Base-by-base conservation (phyloP, 2,797 vertebrate genomes). In the Catharus ustulatus region DNA sequence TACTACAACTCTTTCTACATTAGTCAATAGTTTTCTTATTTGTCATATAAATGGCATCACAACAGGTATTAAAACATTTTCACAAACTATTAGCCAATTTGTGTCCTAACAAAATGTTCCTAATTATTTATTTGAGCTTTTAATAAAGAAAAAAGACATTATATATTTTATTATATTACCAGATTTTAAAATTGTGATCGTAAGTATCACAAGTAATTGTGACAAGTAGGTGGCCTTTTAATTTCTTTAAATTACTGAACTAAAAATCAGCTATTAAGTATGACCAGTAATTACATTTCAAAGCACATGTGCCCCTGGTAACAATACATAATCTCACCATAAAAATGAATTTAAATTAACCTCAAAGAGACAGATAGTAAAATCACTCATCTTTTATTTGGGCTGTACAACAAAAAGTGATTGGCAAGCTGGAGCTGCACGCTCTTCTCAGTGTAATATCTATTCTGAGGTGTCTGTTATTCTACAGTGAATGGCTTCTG, bases 181-280 rank as follows among this genome's bases (percentile, higher is more conserved):
- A 21, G 40, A 42, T 75, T 84, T 81, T 11, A 62, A 92, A 75
- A 43, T 20, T 19, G 29, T 55, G 40, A 62, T 42, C 78, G 46
- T 13, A 46, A 72, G n/a, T 26, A 74, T 51, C 26, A 17, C 49
- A 29, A 51, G 49, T 17, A 49, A 40, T 15, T 40, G 40, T 40
- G 40, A 40, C 14, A 46, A 52, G 51, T 52, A 52, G 6, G 20
- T 63, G 24, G 15, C 42, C 54, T 87, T 91, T 83, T 57, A 13
- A 83, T 84, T 94, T 45, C 63, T 84, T 90, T 59, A 93, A 91
- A 81, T 46, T 51, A 55, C 36, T 73, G 42, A 84, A 72, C 32
- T 73, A 73, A 84, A 79, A 82, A 73, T 34, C 54, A 64, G 17
- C n/a, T 91, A 61, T 58, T 75, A 75, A 36, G 18, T 75, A 72